phyloP scores from a whole-genome alignment of 1,140 invertebrate genomes.

The Eciton burchellii region DNA sequence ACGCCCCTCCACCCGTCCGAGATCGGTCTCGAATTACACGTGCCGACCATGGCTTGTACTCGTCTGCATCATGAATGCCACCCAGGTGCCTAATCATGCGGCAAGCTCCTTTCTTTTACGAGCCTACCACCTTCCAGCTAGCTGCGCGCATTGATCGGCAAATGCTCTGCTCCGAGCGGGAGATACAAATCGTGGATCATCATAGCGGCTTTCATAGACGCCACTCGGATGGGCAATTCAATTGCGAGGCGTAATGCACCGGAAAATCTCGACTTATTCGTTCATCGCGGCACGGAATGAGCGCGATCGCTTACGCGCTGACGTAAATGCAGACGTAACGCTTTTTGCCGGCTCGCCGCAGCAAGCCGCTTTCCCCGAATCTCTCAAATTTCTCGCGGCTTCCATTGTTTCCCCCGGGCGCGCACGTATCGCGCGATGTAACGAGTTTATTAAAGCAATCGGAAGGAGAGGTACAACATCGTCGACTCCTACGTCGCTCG shows the following conservation, averaged over 20 bases:
- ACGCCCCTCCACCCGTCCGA: slow-evolving; percentile 21
- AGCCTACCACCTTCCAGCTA: slow-evolving; percentile 45
- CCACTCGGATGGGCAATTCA: slow-evolving; percentile 10
- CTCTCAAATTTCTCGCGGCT: background rate
- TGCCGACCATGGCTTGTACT: slow-evolving; percentile 9
- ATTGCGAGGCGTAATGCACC: background rate
- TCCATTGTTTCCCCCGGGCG: slow-evolving; percentile 16
- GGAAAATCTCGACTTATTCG: slow-evolving; percentile 13
- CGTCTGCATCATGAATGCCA: slow-evolving; percentile 31
- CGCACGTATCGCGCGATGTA: background rate
- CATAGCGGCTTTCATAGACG: background rate
- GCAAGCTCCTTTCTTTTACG: slow-evolving; percentile 42
- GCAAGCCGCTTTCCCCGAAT: slow-evolving; percentile 5
- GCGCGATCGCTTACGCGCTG: slow-evolving; percentile 13
- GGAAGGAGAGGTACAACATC: slow-evolving; percentile 12
- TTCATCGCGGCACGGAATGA: slow-evolving; percentile 7
- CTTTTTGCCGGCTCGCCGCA: slow-evolving; percentile 25
- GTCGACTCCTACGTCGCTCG: slow-evolving; percentile 60
- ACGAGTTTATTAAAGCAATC: slow-evolving; percentile 45
- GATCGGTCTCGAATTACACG: slow-evolving; percentile 68
- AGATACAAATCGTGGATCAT: slow-evolving; percentile 2
- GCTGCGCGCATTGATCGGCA: background rate
- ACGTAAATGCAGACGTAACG: slow-evolving; percentile 34
- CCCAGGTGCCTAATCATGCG: slow-evolving; percentile 58
- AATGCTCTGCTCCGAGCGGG: slow-evolving; percentile 18